Percentiles rank a stretch among this genome's conserved stretches.
Evolutionary conservation across 2,797 vertebrate genomes (phyloP).

Genomic region (Erithacus rubecula): DNA sequence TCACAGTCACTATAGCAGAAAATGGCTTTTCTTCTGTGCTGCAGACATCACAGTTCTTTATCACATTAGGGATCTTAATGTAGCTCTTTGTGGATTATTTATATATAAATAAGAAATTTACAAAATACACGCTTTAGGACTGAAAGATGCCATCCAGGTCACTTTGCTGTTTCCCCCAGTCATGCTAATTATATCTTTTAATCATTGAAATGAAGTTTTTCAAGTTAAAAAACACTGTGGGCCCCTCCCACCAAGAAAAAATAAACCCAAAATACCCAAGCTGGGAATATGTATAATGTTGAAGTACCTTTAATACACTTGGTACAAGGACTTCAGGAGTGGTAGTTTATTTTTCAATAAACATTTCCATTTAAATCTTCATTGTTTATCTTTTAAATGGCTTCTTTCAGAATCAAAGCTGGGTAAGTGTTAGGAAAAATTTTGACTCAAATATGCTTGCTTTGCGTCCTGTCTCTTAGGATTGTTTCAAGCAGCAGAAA

Average conservation of each 20-base stretch:
- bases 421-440: not conserved
- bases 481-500: not conserved
- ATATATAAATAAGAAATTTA: not conserved
- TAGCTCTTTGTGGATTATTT: not conserved
- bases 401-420: not conserved
- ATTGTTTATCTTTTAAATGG: not conserved
- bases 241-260: not conserved
- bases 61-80: not conserved
- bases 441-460: not conserved
- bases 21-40: not conserved
- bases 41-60: not conserved
- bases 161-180: not conserved
- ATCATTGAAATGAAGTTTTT: not conserved
- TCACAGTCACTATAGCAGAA: not conserved
- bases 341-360: not conserved
- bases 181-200: not conserved
- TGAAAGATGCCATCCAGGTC: not conserved
- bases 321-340: not conserved
- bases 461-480: not conserved
- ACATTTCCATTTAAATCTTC: not conserved
- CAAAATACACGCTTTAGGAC: not conserved
- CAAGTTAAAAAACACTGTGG: not conserved
- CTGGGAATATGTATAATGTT: not conserved
- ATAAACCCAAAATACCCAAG: rapidly evolving
- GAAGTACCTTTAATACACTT: not conserved